Evolutionary conservation across 2,797 vertebrate species (phyloP).

Genomic region (Bufotes viridis): DNA sequence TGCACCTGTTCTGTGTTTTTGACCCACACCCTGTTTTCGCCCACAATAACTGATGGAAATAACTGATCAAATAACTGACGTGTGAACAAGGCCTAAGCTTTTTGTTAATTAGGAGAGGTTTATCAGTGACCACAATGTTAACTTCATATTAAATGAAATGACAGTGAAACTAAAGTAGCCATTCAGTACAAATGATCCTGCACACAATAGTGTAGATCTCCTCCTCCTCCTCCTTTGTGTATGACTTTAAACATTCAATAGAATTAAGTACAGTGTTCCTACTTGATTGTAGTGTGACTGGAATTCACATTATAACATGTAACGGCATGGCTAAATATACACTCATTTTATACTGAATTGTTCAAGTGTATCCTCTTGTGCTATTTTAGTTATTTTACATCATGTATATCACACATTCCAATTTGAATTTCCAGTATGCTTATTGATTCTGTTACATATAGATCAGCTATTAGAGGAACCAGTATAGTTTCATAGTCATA

Average conservation of each 20-base stretch:
- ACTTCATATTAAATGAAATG: neutral
- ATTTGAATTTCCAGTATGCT: neutral
- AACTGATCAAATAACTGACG: too few species aligned
- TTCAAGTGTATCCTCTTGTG: neutral
- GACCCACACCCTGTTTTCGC: too few species aligned
- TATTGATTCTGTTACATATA: neutral
- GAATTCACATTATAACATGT: neutral
- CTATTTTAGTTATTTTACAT: neutral
- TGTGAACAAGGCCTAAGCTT: too few species aligned
- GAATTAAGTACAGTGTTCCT: neutral
- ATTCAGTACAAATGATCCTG: neutral
- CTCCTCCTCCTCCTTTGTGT: neutral
- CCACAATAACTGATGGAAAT: too few species aligned
- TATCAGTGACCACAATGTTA: neutral
- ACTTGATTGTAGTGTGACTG: neutral
- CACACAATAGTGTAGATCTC: neutral
- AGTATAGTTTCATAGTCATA: neutral
- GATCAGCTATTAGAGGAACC: neutral
- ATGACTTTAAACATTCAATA: neutral
- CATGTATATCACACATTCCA: neutral
- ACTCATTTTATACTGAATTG: neutral
- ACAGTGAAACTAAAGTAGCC: neutral
- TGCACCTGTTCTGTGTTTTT: too few species aligned
- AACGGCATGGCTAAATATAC: neutral
- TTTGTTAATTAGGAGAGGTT: neutral